These are phyloP conservation scores for Myxocyprinus asiaticus DNA, from an alignment of 2,113 vertebrate genomes.

Conservation along the genomic window DNA sequence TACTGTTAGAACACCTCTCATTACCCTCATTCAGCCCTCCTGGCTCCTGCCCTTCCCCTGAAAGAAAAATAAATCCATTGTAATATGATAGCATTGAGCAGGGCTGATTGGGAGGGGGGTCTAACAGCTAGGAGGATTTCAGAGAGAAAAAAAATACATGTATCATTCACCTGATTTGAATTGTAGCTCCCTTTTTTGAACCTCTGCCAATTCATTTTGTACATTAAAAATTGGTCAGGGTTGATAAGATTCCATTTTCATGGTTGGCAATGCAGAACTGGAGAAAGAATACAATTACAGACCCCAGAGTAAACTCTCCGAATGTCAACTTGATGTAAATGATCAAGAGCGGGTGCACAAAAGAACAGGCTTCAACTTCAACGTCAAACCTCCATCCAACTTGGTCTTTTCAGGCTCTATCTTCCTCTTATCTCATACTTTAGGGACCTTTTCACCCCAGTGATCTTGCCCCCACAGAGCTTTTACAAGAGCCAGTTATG, in stretches of 20 bases:
- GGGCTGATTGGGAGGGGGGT: slow-evolving; percentile 68
- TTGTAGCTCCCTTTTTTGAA: slow-evolving; percentile 96
- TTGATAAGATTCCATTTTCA: slow-evolving; percentile 99
- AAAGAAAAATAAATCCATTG: slow-evolving; percentile 68
- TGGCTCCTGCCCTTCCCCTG: slow-evolving; percentile 48
- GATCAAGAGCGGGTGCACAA: slow-evolving; percentile 86
- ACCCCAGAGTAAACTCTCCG: slow-evolving; percentile 98
- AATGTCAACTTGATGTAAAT: slow-evolving; percentile 99
- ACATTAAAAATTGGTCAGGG: slow-evolving; percentile 99
- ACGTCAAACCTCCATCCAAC: slow-evolving; percentile 42
- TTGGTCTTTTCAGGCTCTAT: not conserved
- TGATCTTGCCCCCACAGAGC: slow-evolving; percentile 37
- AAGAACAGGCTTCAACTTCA: slow-evolving; percentile 76
- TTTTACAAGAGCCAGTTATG: slow-evolving; percentile 27
- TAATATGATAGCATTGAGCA: slow-evolving; percentile 69
- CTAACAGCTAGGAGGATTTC: slow-evolving; percentile 71
- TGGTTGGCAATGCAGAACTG: slow-evolving; percentile 99
- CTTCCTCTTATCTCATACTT: slow-evolving; percentile 33
- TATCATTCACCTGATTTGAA: slow-evolving; percentile 99
- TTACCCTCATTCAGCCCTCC: slow-evolving; percentile 16
- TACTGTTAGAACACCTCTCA: slow-evolving; percentile 46
- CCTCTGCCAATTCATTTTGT: slow-evolving; percentile 99
- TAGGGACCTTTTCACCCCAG: slow-evolving; percentile 46
- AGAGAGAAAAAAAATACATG: slow-evolving; percentile 80
- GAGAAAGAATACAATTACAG: slow-evolving; percentile 99